phyloP scores from a whole-genome alignment of 2,797 vertebrate species.

The Cirrhinus mrigala region DNA sequence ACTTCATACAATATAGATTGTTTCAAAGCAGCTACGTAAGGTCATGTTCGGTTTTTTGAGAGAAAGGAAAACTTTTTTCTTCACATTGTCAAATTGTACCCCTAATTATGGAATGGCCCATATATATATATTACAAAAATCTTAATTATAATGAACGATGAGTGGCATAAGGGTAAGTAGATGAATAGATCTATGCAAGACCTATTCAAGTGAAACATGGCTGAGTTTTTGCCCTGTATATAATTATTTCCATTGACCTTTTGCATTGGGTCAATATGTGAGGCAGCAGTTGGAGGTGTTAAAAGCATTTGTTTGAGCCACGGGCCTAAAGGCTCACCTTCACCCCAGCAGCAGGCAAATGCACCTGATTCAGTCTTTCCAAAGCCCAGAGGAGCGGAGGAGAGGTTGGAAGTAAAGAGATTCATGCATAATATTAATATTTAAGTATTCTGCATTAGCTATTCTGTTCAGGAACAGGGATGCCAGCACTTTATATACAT shows the following conservation, averaged over 20 bases:
- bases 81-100: no score
- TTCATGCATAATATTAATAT: constrained; percentile 31
- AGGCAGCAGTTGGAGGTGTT: not conserved
- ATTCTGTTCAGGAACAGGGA: not conserved
- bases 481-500: not conserved
- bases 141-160: no score
- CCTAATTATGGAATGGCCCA: no score
- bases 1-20: no score
- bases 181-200: no score
- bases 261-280: constrained; percentile 5
- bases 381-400: constrained; percentile 9
- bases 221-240: not conserved
- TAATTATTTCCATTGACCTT: not conserved
- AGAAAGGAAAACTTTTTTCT: no score
- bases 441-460: constrained; percentile 16
- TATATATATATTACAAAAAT: no score
- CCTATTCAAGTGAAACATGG: not conserved
- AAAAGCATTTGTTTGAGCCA: constrained; percentile 1
- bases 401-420: constrained; percentile 23
- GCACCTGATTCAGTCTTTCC: not conserved
- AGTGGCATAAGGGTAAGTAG: no score
- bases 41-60: no score
- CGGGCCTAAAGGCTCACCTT: constrained; percentile 24
- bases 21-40: no score
- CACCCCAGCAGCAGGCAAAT: constrained; percentile 4